Conservation (phyloP, 1,140 invertebrate genomes). For the Pissodes strobi region DNA sequence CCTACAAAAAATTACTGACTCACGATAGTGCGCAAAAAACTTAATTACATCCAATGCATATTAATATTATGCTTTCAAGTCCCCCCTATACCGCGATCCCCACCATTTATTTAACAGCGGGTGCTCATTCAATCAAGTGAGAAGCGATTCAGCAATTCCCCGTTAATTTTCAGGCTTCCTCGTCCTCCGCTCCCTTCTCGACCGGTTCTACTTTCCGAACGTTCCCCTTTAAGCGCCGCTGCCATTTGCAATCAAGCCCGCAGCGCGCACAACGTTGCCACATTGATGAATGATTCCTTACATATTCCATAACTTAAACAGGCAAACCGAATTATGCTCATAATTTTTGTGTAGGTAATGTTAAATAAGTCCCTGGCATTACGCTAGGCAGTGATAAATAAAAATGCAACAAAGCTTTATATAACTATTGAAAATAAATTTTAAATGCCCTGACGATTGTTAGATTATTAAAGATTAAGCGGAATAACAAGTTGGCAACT, state of each 20-base stretch:
- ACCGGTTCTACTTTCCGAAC: slow-evolving; percentile 1
- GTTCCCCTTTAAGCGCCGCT: slow-evolving; percentile 25
- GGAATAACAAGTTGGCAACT: too few relatives aligned
- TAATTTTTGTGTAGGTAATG: too few relatives aligned
- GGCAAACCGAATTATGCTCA: too few relatives aligned
- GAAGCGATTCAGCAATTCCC: slow-evolving; percentile 6
- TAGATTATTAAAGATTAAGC: too few relatives aligned
- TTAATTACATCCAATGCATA: slow-evolving; percentile 22
- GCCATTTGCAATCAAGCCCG: background rate
- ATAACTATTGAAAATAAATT: too few relatives aligned
- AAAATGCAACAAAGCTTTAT: too few relatives aligned
- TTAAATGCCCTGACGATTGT: too few relatives aligned
- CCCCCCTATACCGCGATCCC: slow-evolving; percentile 10
- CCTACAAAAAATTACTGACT: slow-evolving; percentile 15
- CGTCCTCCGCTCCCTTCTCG: background rate
- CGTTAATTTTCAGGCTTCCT: too few relatives aligned
- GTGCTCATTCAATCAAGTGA: slow-evolving; percentile 23
- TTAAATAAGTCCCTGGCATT: too few relatives aligned
- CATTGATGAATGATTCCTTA: background rate
- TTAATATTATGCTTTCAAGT: slow-evolving; percentile 9
- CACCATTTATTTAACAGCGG: slow-evolving; percentile 21
- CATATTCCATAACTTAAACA: too few relatives aligned
- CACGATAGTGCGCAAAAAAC: background rate
- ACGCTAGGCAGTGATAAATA: too few relatives aligned
- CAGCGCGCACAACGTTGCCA: slow-evolving; percentile 28